Evolutionary conservation across 1,140 invertebrate species (phyloP), one percentile per base, ranked within the genome.

Genomic region (Helicorthomorpha holstii): DNA sequence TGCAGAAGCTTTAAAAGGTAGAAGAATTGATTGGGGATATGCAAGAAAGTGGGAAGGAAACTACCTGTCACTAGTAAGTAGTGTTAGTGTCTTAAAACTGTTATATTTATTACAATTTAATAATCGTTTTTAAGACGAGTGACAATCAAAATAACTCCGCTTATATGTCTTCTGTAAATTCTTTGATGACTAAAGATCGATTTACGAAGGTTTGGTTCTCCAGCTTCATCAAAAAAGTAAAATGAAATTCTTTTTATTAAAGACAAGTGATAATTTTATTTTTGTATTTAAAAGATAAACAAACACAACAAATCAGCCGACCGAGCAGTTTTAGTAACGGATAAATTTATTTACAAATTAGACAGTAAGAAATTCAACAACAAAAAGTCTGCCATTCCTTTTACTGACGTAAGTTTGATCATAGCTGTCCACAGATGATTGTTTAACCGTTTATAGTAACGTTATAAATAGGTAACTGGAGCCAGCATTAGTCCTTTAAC

Each of bases 41-140:
- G 73, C 75, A 2, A 70, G 90, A 26, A 76, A 78, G 54, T 97
- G 94, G 93, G 74, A 82, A 56, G 92, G 92, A 26, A 92, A 97
- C 69, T 97, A 97, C 64, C 69, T 97, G 50, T 73, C 79, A 1
- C 72, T 76, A 44, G 73, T 77, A 26, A 71, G 10, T n/a, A 25
- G 3, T n/a, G n/a, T n/a, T n/a, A n/a, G n/a, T n/a, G n/a, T n/a
- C n/a, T n/a, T n/a, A n/a, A n/a, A n/a, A 21, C 10, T 26, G 3
- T 48, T 23, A 38, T 38, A 29, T 25, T 24, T 38, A 10, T 50
- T 29, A 50, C n/a, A 10, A n/a, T 12, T 34, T 4, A 25, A 25
- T 46, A 7, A 22, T 46, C 4, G 19, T 47, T 27, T 61, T 62
- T 19, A 54, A 70, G 70, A 58, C 60, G 19, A 60, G 74, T 29